Conservation (phyloP, 2,797 vertebrate genomes). For the Spea hammondii region DNA sequence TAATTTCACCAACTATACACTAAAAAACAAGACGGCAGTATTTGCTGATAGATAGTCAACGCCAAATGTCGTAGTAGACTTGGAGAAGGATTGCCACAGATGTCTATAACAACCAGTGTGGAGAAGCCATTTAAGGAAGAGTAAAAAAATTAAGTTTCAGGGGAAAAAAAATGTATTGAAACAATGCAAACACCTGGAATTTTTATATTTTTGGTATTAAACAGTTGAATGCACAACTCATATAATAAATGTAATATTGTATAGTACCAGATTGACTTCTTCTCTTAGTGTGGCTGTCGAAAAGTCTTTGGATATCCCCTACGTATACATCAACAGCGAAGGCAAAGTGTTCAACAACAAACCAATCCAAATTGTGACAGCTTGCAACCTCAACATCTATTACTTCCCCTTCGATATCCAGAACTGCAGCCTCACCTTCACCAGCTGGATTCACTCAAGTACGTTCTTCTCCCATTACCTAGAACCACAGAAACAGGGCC, state of each 20-base stretch:
- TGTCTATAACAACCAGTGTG: too few species aligned
- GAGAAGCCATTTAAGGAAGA: too few species aligned
- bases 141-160: neutral
- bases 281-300: slow-evolving; percentile 84
- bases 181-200: neutral
- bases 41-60: too few species aligned
- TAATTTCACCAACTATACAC: too few species aligned
- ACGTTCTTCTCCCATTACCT: slow-evolving; percentile 53
- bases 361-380: slow-evolving; percentile 90
- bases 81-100: too few species aligned
- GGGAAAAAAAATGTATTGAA: neutral
- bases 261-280: neutral
- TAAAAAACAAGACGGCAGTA: too few species aligned
- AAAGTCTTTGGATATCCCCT: slow-evolving; percentile 86
- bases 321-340: slow-evolving; percentile 78
- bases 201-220: too few species aligned
- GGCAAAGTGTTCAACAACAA: slow-evolving; percentile 89
- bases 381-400: slow-evolving; percentile 96
- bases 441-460: slow-evolving; percentile 95
- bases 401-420: slow-evolving; percentile 97
- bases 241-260: neutral
- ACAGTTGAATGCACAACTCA: too few species aligned
- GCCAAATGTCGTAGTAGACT: too few species aligned
- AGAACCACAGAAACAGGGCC: too few species aligned
- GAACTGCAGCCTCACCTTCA: slow-evolving; percentile 94